phyloP scores from a whole-genome alignment of 1,140 invertebrate genomes.

The Hylyphantes graminicola region DNA sequence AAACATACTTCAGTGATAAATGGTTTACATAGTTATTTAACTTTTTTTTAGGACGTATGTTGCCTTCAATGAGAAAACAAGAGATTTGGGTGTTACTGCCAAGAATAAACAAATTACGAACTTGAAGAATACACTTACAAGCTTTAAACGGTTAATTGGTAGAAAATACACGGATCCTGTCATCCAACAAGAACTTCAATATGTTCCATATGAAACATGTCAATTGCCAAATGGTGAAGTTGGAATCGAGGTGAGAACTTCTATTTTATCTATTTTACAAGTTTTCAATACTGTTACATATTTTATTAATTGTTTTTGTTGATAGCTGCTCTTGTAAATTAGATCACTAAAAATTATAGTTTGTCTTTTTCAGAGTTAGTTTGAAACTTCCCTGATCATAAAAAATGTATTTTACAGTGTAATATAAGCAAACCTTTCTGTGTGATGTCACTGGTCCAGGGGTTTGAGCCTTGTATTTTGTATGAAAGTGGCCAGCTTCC shows the following conservation, averaged over 20 bases:
- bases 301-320: too few species aligned
- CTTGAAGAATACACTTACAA: constrained; percentile 94
- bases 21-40: background rate
- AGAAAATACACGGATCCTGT: constrained; percentile 79
- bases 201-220: constrained; percentile 81
- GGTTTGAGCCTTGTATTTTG: too few species aligned
- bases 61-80: constrained; percentile 90
- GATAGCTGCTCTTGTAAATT: too few species aligned
- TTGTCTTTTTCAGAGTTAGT: too few species aligned
- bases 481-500: too few species aligned
- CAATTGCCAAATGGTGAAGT: constrained; percentile 78
- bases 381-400: too few species aligned
- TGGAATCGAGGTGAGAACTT: constrained; percentile 76
- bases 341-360: too few species aligned
- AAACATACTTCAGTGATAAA: background rate
- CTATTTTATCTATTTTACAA: background rate
- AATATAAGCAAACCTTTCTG: too few species aligned
- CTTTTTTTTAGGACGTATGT: constrained; percentile 78
- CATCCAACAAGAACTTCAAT: constrained; percentile 82
- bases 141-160: constrained; percentile 92
- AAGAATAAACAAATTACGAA: constrained; percentile 98
- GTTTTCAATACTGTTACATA: too few species aligned
- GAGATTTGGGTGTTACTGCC: constrained; percentile 93
- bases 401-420: too few species aligned
- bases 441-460: too few species aligned